Evolutionary conservation across 2,797 vertebrate species (phyloP), one percentile per base, ranked within the genome.

Genomic region (Poeciliopsis paucimaculata): DNA sequence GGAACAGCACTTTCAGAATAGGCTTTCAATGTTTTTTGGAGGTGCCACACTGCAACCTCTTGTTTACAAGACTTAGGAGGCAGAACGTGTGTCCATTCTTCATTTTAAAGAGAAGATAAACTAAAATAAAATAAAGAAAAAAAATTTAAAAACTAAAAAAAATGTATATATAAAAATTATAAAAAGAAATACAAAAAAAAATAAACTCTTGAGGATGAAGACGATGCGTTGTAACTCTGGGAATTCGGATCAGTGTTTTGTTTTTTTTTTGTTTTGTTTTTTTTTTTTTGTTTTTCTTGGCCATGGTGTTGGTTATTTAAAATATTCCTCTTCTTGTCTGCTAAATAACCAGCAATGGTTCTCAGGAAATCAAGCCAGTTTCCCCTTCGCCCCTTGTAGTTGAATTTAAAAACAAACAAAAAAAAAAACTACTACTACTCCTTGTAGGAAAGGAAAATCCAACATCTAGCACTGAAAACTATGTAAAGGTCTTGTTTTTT

Each of bases 281-380:
- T 39, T 64, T 43, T 39, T 4, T 43, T 43, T 43, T 41, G 0
- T 43, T 68, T 43, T 71, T 74, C 34, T 94, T 94, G 95, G 94
- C 95, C 94, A 95, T 95, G 96, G 95, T 95, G 95, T 96, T 96
- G 96, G 96, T 97, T 97, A 97, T 97, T 96, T 93, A 91, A 95
- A 95, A 93, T 97, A 97, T 96, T 97, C 97, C 96, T 97, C 93
- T 96, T 97, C 93, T 96, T 94, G 96, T 97, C 95, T 97, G 97
- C 97, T 97, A 96, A 97, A 97, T 98, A 96, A 98, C 97, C 97
- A 98, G 97, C 97, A 97, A 91, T 98, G 98, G 97, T 98, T 98
- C 98, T 99, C 98, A 99, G 98, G 98, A 99, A 99, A 96, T 95
- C 92, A 94, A 97, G 97, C 97, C 97, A 97, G 97, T 96, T 96